Evolutionary conservation across 2,113 vertebrate genomes (phyloP).

Genomic region (Sprattus sprattus): DNA sequence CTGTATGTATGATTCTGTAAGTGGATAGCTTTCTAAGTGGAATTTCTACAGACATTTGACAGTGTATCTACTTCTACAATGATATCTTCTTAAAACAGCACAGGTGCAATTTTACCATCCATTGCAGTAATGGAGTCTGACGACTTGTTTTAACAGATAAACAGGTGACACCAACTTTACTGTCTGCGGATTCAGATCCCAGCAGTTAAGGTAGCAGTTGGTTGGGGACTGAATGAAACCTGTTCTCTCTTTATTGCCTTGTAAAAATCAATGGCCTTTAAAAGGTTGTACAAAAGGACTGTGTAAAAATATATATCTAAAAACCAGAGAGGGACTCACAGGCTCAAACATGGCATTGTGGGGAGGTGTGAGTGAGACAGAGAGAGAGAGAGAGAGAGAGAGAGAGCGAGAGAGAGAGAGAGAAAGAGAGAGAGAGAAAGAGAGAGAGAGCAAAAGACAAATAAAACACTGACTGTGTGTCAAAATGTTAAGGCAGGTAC

Average conservation of each 20-base stretch:
- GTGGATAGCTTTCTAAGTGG: no score
- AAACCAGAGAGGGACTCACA: constrained; percentile 44
- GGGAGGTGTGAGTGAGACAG: not conserved
- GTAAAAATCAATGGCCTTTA: constrained; percentile 63
- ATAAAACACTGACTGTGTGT: constrained; percentile 28
- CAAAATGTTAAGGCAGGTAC: constrained; percentile 60
- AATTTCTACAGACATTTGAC: not conserved
- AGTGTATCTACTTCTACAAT: not conserved
- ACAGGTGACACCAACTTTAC: constrained; percentile 19
- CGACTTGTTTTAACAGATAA: not conserved
- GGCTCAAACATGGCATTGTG: not conserved
- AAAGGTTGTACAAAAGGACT: constrained; percentile 52
- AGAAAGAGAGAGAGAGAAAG: constrained; percentile 18
- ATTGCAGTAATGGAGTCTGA: not conserved
- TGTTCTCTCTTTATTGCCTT: constrained; percentile 59
- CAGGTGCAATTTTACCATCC: not conserved
- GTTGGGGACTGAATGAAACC: constrained; percentile 42
- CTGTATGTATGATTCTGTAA: not conserved
- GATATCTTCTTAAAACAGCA: not conserved
- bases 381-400: not conserved
- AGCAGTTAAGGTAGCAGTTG: constrained; percentile 28
- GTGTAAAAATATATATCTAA: constrained; percentile 56
- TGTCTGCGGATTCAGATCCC: constrained; percentile 37
- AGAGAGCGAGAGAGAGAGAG: constrained; percentile 12
- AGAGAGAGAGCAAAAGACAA: not conserved